A percentile compares a stretch with the other conserved stretches of the same genome.
Evolutionary conservation across 2,113 vertebrate genomes (phyloP).

Genomic region (Lophura nycthemera): DNA sequence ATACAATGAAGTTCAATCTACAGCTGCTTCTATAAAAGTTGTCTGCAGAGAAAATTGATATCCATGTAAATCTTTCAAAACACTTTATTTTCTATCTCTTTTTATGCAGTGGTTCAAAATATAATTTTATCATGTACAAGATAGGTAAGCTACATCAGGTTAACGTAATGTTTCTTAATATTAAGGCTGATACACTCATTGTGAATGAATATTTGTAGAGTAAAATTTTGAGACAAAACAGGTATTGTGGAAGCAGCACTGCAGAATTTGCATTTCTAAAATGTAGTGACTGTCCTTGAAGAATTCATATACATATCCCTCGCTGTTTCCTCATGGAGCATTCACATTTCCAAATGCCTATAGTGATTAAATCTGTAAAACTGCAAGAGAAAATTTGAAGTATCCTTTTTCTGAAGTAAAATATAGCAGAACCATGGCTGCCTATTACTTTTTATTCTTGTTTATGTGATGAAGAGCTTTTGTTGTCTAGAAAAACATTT

Average conservation of each 20-base stretch:
- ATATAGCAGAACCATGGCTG: not conserved
- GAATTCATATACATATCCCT: not conserved
- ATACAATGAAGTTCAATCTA: not conserved
- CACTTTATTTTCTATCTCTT: not conserved
- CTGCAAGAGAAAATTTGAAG: not conserved
- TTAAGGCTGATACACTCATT: not conserved
- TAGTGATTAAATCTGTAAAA: not conserved
- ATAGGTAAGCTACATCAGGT: not conserved
- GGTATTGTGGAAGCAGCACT: not conserved
- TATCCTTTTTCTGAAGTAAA: not conserved
- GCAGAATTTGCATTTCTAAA: not conserved
- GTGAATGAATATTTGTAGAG: not conserved
- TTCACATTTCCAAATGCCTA: not conserved
- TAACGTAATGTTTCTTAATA: not conserved
- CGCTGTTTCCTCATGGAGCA: not conserved
- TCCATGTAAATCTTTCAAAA: not conserved
- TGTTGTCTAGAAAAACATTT: not conserved
- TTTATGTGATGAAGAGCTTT: not conserved
- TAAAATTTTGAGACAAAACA: not conserved
- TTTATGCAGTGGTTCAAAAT: not conserved
- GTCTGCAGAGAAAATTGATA: not conserved
- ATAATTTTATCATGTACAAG: not conserved
- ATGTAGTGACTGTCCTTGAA: not conserved
- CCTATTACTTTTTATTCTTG: not conserved
- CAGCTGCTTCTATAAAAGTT: not conserved